A percentile compares a stretch with the other conserved stretches of the same genome.
phyloP scores from a whole-genome alignment of 2,888 invertebrate species.

The Lithophane ornitopus region DNA sequence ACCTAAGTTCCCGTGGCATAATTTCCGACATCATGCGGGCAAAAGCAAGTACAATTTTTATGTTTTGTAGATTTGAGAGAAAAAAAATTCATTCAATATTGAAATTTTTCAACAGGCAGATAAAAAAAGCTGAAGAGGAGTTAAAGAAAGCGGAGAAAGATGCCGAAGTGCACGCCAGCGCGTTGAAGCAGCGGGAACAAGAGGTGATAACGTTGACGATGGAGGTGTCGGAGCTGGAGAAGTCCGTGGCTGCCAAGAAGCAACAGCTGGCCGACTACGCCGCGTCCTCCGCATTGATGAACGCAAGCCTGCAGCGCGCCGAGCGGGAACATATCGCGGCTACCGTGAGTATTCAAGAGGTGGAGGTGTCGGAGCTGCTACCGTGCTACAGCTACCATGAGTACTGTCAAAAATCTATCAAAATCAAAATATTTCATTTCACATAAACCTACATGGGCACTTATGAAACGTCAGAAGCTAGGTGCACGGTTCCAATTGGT shows the following conservation, averaged over 20 bases:
- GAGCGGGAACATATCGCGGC: neutral
- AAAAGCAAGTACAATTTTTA: too few relatives aligned
- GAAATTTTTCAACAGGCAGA: slow-evolving; percentile 74
- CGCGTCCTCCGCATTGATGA: neutral
- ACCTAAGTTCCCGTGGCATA: too few relatives aligned
- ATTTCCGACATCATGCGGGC: too few relatives aligned
- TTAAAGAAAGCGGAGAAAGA: slow-evolving; percentile 92
- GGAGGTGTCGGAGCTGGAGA: neutral
- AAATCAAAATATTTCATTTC: too few relatives aligned
- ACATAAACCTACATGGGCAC: too few relatives aligned
- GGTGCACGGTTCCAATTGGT: too few relatives aligned
- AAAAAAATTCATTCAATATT: too few relatives aligned
- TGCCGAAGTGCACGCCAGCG: slow-evolving; percentile 93
- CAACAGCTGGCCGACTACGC: neutral
- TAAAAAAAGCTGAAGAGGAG: slow-evolving; percentile 83
- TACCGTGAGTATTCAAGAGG: slow-evolving; percentile 78
- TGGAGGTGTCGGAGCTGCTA: slow-evolving; percentile 95
- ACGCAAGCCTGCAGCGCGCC: neutral
- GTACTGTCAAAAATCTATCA: too few relatives aligned
- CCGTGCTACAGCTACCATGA: slow-evolving; percentile 76
- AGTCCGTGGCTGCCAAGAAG: neutral
- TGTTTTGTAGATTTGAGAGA: too few relatives aligned
- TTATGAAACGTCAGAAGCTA: too few relatives aligned
- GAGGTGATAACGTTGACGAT: slow-evolving; percentile 68
- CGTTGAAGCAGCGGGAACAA: slow-evolving; percentile 95